Conservation (phyloP, 1,140 invertebrate species). For the Subanguina moxae region DNA sequence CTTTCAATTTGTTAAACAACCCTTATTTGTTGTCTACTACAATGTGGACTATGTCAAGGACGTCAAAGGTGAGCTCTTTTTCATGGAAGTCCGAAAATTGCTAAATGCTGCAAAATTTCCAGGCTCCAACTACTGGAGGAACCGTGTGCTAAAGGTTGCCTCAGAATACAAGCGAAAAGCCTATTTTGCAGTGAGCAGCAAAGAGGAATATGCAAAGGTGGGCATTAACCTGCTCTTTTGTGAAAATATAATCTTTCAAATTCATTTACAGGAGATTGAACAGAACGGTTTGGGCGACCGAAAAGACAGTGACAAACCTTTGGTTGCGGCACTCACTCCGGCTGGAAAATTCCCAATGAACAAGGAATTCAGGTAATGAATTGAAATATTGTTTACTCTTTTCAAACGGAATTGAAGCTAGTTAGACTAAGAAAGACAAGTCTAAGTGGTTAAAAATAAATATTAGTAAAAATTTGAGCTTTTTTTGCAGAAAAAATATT, state of each 20-base stretch:
- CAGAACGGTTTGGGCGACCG: conserved; percentile 82
- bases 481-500: too few relatives aligned
- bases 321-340: conserved; percentile 74
- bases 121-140: conserved; percentile 99
- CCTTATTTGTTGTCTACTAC: conserved; percentile 85
- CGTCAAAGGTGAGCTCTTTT: conserved; percentile 68
- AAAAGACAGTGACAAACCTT: conserved; percentile 80
- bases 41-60: conserved; percentile 94
- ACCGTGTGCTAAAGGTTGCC: conserved; percentile 88
- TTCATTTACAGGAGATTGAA: conserved; percentile 66
- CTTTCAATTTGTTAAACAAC: conserved; percentile 73
- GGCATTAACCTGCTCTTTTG: conserved; percentile 64
- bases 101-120: conserved; percentile 19
- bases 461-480: too few relatives aligned
- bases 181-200: conserved; percentile 82
- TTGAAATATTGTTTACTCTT: too few relatives aligned
- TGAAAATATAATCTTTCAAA: too few relatives aligned
- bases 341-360: conserved; percentile 85
- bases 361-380: conserved; percentile 70
- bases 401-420: too few relatives aligned
- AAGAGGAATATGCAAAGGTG: conserved; percentile 80
- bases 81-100: background rate
- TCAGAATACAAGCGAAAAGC: conserved; percentile 75
- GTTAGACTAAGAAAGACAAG: too few relatives aligned
- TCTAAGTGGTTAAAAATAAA: too few relatives aligned